Evolutionary conservation across 2,113 vertebrate species (phyloP).

Genomic region (Vidua macroura): DNA sequence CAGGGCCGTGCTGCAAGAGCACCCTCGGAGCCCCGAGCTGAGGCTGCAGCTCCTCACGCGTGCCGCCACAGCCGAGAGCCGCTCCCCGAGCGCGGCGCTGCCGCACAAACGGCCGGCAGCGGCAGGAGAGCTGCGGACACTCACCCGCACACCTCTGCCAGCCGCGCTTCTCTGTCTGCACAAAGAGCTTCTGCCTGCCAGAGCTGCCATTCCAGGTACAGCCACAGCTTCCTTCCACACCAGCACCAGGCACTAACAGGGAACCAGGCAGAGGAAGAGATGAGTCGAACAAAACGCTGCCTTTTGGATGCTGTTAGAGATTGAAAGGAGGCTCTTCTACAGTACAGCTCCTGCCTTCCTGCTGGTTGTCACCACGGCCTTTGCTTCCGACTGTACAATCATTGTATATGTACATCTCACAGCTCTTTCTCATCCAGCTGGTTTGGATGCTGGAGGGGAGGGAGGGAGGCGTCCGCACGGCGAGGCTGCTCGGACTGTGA

Average conservation of each 20-base stretch:
- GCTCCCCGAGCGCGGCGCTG: not conserved
- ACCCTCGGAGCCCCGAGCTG: rapidly evolving
- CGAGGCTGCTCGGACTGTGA: not conserved
- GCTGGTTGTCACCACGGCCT: not conserved
- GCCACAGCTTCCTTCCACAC: not conserved
- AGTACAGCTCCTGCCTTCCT: not conserved
- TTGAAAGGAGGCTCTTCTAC: not conserved
- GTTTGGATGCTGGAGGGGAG: not conserved
- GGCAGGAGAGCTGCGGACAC: not conserved
- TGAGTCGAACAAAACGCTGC: not conserved
- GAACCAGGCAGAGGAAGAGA: not conserved
- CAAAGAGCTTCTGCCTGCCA: not conserved
- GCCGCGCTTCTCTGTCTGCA: not conserved
- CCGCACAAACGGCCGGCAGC: not conserved
- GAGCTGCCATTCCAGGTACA: not conserved
- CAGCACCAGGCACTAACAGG: not conserved
- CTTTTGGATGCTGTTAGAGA: not conserved
- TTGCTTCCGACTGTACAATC: not conserved
- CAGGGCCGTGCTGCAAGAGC: not conserved
- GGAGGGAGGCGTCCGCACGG: not conserved
- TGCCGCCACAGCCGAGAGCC: not conserved
- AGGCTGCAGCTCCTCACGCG: not conserved
- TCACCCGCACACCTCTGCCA: not conserved
- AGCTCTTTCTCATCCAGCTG: not conserved
- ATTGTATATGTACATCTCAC: not conserved